These are phyloP conservation scores for Hiodon tergisus DNA, from an alignment of 2,113 vertebrate species.

Conservation along the genomic window DNA sequence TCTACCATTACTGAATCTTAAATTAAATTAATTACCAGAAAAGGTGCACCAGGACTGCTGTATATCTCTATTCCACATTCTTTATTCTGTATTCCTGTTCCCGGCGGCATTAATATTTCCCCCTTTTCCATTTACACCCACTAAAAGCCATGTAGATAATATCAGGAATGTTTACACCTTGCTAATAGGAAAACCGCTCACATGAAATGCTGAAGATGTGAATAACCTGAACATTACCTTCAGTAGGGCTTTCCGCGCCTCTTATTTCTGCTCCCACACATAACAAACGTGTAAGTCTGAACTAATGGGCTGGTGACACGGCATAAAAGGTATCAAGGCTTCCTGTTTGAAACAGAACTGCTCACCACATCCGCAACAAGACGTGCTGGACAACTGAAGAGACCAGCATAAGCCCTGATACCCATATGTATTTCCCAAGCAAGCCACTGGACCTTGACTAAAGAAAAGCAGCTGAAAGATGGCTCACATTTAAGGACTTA, in stretches of 20 bases:
- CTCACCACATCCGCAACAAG: conserved; percentile 18
- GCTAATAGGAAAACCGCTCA: neutral
- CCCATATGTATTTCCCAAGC: neutral
- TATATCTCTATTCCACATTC: too few relatives aligned
- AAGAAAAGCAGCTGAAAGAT: neutral
- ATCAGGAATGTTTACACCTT: neutral
- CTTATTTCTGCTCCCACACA: too few relatives aligned
- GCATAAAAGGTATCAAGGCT: neutral
- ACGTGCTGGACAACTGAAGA: conserved; percentile 10
- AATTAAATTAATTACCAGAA: too few relatives aligned
- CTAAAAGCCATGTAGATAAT: too few relatives aligned
- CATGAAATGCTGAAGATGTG: neutral
- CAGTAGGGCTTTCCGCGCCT: neutral
- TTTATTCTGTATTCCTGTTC: too few relatives aligned
- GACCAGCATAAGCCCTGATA: neutral
- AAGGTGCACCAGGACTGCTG: too few relatives aligned
- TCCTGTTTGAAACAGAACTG: conserved; percentile 21
- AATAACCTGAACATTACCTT: neutral
- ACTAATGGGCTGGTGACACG: neutral
- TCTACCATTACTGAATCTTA: too few relatives aligned
- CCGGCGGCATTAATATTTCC: too few relatives aligned
- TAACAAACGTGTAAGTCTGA: neutral
- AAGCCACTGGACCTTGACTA: neutral
- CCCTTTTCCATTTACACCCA: too few relatives aligned
- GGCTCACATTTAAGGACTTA: too few relatives aligned